These are phyloP conservation scores for Atta colombica DNA, from an alignment of 1,140 invertebrate species.

Conservation along the genomic window DNA sequence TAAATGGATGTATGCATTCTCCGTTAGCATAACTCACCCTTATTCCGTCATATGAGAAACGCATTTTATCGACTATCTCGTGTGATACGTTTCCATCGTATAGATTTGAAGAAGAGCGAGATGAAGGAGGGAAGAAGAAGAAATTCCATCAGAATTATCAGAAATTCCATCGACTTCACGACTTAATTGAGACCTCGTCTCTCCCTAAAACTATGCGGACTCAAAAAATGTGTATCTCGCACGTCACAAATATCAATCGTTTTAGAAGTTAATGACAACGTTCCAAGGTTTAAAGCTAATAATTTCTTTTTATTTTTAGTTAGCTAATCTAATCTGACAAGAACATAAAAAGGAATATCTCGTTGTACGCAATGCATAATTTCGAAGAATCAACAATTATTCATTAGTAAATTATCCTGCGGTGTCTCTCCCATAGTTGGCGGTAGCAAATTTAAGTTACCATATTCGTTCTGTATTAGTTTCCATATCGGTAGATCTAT, in stretches of 20 bases:
- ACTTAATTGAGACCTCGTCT: slow-evolving; percentile 39
- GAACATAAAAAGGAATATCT: neutral
- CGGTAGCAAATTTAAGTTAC: slow-evolving; percentile 9
- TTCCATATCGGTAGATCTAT: slow-evolving; percentile 24
- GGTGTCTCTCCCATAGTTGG: neutral
- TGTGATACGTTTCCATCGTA: slow-evolving; percentile 22
- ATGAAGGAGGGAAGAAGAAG: neutral
- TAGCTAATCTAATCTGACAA: neutral
- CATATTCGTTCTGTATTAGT: slow-evolving; percentile 30
- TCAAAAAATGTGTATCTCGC: neutral
- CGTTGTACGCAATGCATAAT: neutral
- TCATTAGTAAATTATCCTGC: slow-evolving; percentile 11
- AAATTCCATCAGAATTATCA: slow-evolving; percentile 49
- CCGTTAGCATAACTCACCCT: slow-evolving; percentile 31
- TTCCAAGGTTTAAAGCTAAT: neutral
- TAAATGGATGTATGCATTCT: slow-evolving; percentile 2
- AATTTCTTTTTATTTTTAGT: slow-evolving; percentile 6
- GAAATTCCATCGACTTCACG: slow-evolving; percentile 40
- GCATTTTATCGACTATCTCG: neutral
- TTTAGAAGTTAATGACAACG: neutral
- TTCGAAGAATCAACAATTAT: neutral
- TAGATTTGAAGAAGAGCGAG: neutral
- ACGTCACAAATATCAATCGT: neutral
- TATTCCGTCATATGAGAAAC: neutral
- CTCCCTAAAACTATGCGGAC: slow-evolving; percentile 11